Conservation (phyloP, 1,140 invertebrate genomes). For the Eupeodes corollae region DNA sequence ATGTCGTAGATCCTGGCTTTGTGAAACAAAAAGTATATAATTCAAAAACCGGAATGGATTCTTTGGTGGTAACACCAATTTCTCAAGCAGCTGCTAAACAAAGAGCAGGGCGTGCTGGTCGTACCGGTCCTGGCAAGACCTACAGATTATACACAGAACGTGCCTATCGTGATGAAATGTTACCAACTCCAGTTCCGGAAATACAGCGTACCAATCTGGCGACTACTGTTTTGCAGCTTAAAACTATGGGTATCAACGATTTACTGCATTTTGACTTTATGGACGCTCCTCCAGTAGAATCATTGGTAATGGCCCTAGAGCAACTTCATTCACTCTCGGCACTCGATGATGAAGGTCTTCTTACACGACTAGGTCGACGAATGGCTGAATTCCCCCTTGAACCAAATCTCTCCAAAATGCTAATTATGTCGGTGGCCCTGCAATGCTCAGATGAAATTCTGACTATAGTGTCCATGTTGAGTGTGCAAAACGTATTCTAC, state of each 20-base stretch:
- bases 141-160: constrained; percentile 98
- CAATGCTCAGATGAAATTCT: constrained; percentile 97
- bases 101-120: constrained; percentile 86
- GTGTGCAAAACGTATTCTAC: constrained; percentile 98
- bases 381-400: constrained; percentile 99
- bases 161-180: constrained; percentile 97
- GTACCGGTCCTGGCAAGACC: constrained; percentile 95
- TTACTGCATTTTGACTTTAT: constrained; percentile 99
- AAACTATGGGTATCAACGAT: constrained; percentile 99
- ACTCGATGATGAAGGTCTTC: constrained; percentile 89
- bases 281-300: constrained; percentile 96
- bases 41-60: constrained; percentile 99
- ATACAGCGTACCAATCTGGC: constrained; percentile 98
- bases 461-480: constrained; percentile 98
- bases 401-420: constrained; percentile 96
- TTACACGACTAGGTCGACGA: constrained; percentile 84
- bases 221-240: constrained; percentile 87
- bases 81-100: constrained; percentile 98
- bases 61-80: constrained; percentile 96
- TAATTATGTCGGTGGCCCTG: constrained; percentile 98
- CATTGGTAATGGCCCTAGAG: constrained; percentile 93
- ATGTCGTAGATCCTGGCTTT: constrained; percentile 99
- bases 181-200: constrained; percentile 97
- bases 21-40: constrained; percentile 99
- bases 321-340: constrained; percentile 95